A percentile compares a stretch with the other conserved stretches of the same genome.
Conservation (phyloP, 2,888 invertebrate species). For the Hirtodrosophila histrioides region DNA sequence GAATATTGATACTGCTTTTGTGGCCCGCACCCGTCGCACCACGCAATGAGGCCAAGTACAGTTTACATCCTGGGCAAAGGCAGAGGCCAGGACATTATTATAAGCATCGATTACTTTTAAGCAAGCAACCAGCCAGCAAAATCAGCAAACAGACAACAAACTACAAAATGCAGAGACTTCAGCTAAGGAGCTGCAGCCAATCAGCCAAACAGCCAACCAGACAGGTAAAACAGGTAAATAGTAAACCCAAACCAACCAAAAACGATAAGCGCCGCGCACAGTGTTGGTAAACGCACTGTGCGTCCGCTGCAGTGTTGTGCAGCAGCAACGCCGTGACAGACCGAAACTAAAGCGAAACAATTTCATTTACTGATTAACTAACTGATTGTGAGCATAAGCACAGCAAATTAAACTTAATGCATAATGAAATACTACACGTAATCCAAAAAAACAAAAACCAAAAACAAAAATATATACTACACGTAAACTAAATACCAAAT, state of each 20-base stretch:
- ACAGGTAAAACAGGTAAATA: constrained; percentile 43
- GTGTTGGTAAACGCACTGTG: constrained; percentile 42
- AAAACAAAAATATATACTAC: constrained; percentile 55
- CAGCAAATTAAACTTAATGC: constrained; percentile 39
- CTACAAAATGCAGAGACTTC: constrained; percentile 24
- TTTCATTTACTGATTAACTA: constrained; percentile 55
- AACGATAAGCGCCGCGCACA: constrained; percentile 21
- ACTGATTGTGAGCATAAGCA: constrained; percentile 52
- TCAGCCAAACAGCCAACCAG: constrained; percentile 37
- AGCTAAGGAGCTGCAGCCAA: constrained; percentile 12
- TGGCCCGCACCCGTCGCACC: constrained; percentile 5
- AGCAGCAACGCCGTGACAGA: constrained; percentile 23
- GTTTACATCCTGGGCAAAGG: constrained; percentile 55
- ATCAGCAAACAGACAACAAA: constrained; percentile 35
- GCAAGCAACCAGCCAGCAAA: constrained; percentile 24
- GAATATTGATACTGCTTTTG: constrained; percentile 29
- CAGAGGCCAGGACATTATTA: constrained; percentile 36
- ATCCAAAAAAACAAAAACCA: constrained; percentile 36
- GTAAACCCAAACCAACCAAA: constrained; percentile 7
- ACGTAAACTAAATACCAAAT: constrained; percentile 65
- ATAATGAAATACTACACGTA: constrained; percentile 35
- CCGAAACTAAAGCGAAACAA: constrained; percentile 32
- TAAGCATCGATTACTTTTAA: constrained; percentile 32
- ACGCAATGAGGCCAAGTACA: constrained; percentile 50
- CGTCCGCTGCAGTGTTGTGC: constrained; percentile 38